Evolutionary conservation across 1,140 invertebrate species (phyloP), one percentile per base, ranked within the genome.

Genomic region (Heterodera schachtii): DNA sequence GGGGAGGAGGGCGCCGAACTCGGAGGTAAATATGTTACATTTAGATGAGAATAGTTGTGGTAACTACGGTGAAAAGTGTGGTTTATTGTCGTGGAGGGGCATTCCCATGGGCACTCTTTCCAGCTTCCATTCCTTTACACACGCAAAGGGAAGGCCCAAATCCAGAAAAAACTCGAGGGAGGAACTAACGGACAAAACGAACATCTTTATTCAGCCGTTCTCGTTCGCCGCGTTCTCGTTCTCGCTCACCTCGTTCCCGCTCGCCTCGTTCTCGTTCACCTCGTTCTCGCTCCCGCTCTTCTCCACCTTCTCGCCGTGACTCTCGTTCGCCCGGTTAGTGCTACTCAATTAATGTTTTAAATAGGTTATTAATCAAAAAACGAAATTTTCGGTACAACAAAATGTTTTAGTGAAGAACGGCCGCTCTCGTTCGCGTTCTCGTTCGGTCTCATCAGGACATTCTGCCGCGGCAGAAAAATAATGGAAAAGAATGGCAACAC

Each of bases 181-280:
- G 31, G 31, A 31, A 31, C 31, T 31, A 31, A 31, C 31, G 31
- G 31, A 31, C 31, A 31, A 31, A 31, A 31, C 31, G 31, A 31
- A 31, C 31, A 31, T 31, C 11, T 52, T 52, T 52, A 1, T 52
- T 11, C 49, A 81, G 82, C 52, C 85, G 83, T 52, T 88, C 85
- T 44, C 80, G 75, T 21, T 87, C 86, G 4, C 75, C 77, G 4
- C 75, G 75, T 1, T 64, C 57, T 19, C 85, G 83, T 52, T 88
- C 85, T 44, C 80, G 75, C n/a, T 87, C 86, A 5, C 75, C 77
- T 19, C 57, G 57, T 19, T 84, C 82, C 46, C 83, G 82, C 78
- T 76, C 75, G n/a, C 31, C 71, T 5, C 83, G 80, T 81, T 81
- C 83, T 3, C 82, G 82, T 43, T 80, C 76, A 64, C 81, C 81